phyloP scores from a whole-genome alignment of 2,888 invertebrate species.

The Hirtodrosophila histrioides region DNA sequence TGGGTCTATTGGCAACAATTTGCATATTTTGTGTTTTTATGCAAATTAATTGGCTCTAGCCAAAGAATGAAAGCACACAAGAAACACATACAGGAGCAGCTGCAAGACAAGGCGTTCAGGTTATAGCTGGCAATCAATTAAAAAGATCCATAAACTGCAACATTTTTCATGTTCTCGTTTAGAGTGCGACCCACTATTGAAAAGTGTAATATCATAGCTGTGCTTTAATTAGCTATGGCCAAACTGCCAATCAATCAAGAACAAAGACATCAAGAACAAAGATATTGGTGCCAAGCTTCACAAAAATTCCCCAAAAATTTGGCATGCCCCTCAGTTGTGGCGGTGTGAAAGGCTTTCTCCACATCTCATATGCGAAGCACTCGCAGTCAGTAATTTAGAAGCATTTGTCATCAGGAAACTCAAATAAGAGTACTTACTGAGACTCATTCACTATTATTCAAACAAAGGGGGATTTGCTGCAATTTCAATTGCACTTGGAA shows the following conservation, averaged over 20 bases:
- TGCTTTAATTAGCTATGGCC: constrained; percentile 38
- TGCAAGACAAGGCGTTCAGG: constrained; percentile 2
- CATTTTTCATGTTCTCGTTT: constrained; percentile 1
- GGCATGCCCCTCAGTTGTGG: constrained; percentile 21
- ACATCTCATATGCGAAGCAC: constrained; percentile 40
- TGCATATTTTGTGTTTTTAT: constrained; percentile 72
- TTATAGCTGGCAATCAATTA: constrained; percentile 42
- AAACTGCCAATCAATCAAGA: constrained; percentile 51
- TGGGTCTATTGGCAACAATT: constrained; percentile 51
- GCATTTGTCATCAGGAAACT: constrained; percentile 7
- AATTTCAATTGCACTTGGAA: constrained; percentile 47
- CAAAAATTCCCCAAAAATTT: constrained; percentile 35
- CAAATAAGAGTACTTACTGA: constrained; percentile 2
- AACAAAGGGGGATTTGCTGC: constrained; percentile 20
- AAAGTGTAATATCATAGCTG: constrained; percentile 36
- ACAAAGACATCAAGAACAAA: constrained; percentile 23
- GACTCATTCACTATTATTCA: constrained; percentile 2
- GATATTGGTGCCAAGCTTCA: constrained; percentile 45
- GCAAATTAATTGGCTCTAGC: constrained; percentile 59
- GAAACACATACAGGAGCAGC: constrained; percentile 17
- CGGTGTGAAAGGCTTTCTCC: constrained; percentile 52
- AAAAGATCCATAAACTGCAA: constrained; percentile 38
- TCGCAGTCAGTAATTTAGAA: constrained; percentile 16
- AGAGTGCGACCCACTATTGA: constrained; percentile 12
- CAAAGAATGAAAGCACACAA: constrained; percentile 23